Percentiles rank a stretch among this genome's conserved stretches.
These are phyloP conservation scores for Xyrichtys novacula DNA, from an alignment of 2,797 vertebrate species.

Conservation along the genomic window DNA sequence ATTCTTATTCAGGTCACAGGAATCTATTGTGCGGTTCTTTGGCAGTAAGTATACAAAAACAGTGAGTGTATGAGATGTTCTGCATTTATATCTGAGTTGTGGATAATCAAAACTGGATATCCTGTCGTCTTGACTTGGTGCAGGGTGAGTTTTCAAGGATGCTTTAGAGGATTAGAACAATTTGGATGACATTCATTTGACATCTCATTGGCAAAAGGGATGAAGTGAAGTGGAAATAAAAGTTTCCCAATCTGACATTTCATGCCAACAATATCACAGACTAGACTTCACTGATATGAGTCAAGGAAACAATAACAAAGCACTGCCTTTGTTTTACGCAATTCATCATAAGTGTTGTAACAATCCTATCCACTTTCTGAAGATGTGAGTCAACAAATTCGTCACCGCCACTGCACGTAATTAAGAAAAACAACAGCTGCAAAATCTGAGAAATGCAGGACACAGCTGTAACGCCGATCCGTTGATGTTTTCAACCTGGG, in stretches of 20 bases:
- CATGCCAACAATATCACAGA: conserved; percentile 34
- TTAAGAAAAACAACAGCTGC: conserved; percentile 62
- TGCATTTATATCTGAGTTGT: conserved; percentile 3
- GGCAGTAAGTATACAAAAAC: background rate
- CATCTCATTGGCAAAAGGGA: conserved; percentile 36
- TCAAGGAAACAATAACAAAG: conserved; percentile 38
- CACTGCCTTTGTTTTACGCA: conserved; percentile 13
- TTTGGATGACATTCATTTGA: conserved; percentile 62
- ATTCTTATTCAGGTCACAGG: conserved; percentile 60
- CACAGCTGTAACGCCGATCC: conserved; percentile 38
- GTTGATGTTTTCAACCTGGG: conserved; percentile 40
- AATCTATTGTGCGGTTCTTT: conserved; percentile 30
- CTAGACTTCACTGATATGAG: conserved; percentile 19
- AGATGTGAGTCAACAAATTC: conserved; percentile 39
- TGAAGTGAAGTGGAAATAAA: conserved; percentile 34
- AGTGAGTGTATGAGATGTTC: background rate
- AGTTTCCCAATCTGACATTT: conserved; percentile 7
- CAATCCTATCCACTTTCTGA: conserved; percentile 42
- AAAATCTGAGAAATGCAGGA: conserved; percentile 26
- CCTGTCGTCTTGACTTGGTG: conserved; percentile 1
- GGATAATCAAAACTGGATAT: conserved; percentile 20
- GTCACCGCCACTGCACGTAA: conserved; percentile 25
- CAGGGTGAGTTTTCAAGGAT: conserved; percentile 34
- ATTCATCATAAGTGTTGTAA: conserved; percentile 43
- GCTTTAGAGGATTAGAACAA: conserved; percentile 50